phyloP scores from a whole-genome alignment of 2,113 vertebrate genomes.

The Ptilorrhoa leucosticta region DNA sequence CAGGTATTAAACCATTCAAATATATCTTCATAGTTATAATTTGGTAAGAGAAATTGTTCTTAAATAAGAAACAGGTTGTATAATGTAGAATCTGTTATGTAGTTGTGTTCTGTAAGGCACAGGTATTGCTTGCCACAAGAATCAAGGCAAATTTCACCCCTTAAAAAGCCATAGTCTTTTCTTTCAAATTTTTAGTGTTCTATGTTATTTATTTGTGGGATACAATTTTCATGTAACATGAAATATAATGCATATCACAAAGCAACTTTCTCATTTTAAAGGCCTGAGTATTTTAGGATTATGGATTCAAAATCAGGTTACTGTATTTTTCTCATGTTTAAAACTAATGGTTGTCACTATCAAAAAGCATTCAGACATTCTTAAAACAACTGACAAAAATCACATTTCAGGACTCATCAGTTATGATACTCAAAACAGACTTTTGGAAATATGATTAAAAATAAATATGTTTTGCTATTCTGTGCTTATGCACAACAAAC shows the following conservation, averaged over 20 bases:
- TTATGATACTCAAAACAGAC: background rate
- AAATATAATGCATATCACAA: background rate
- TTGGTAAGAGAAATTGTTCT: background rate
- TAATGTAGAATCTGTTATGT: background rate
- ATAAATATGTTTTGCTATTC: background rate
- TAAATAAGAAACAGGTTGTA: background rate
- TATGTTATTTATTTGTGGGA: background rate
- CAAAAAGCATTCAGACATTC: background rate
- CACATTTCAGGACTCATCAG: background rate
- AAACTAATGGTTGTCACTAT: background rate
- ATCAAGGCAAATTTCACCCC: background rate
- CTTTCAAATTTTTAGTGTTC: background rate
- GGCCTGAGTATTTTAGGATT: background rate
- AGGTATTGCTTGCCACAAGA: background rate
- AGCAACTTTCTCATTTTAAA: background rate
- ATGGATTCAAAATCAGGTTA: background rate
- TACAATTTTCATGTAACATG: background rate
- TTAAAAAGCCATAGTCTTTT: background rate
- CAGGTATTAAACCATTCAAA: background rate
- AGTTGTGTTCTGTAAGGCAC: background rate
- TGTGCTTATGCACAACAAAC: background rate
- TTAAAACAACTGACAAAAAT: background rate
- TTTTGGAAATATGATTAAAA: background rate
- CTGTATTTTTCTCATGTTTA: background rate
- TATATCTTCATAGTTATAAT: background rate